Base-by-base conservation (phyloP, 2,797 vertebrate species). In the Spinus pinus region DNA sequence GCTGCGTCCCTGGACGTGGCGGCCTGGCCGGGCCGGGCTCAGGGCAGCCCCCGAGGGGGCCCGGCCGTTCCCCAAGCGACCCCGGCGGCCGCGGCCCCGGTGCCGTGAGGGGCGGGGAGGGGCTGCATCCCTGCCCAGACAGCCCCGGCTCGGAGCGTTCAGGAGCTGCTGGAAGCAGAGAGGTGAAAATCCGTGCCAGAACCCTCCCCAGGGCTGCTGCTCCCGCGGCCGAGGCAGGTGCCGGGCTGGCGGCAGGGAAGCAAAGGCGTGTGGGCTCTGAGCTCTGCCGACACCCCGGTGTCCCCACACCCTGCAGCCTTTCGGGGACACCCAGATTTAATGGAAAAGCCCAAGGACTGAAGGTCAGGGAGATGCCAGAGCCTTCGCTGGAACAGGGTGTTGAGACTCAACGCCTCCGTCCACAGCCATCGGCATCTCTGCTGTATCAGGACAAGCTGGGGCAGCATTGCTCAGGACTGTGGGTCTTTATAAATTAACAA, bases 401-500 rank as follows among this genome's bases (percentile, higher is more conserved):
- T 6, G 78, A 58, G 81, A 50, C 80, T 33, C 4, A 33, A 41
- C 15, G 67, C 86, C 92, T 92, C 73, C 11, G 0, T 33, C 4
- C 37, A n/a, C 69, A 50, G 86, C 4, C 58, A 57, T 58, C 42
- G 53, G 66, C 84, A 64, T 51, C 51, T 81, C 62, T 71, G 88
- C 86, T 66, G 21, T 33, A 35, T 81, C 60, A n/a, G 94, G 80
- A 66, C 88, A 73, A 81, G 91, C 94, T 67, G 88, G 66, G 85
- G 56, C 66, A 66, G 35, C 60, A 58, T 46, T 82, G 74, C 62
- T 73, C 60, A 57, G 73, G 86, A 86, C 80, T 69, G 70, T 64
- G 69, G 77, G 95, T 75, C 85, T 96, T 92, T 88, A 90, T 96
- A 90, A 94, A 94, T 73, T 50, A 75, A 85, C 91, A 95, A 88